Conservation (phyloP, 2,888 invertebrate genomes). For the Crocallis elinguaria region DNA sequence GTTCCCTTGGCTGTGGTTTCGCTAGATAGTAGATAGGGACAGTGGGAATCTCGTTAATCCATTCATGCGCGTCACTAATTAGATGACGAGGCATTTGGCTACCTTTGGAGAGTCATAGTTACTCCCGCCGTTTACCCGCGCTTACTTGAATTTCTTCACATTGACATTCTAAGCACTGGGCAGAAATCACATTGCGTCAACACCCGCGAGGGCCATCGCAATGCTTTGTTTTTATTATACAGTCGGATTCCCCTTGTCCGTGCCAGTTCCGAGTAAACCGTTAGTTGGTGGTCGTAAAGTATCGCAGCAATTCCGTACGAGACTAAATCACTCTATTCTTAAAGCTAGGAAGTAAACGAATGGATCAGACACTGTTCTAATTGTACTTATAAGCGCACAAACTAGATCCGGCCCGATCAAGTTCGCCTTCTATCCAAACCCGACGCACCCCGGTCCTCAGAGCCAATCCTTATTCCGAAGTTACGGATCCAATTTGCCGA, state of each 20-base stretch:
- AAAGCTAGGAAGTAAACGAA: conserved; percentile 34
- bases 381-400: too few species aligned
- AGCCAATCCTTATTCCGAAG: too few species aligned
- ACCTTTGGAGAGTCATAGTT: too few species aligned
- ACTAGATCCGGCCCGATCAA: conserved; percentile 26
- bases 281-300: conserved; percentile 62
- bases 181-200: conserved; percentile 89
- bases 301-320: conserved; percentile 44
- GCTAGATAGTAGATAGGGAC: too few species aligned
- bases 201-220: conserved; percentile 86
- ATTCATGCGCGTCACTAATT: too few species aligned
- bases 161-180: conserved; percentile 87
- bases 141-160: too few species aligned
- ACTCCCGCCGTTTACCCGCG: too few species aligned
- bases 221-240: conserved; percentile 89
- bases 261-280: conserved; percentile 85
- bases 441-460: conserved; percentile 87
- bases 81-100: too few species aligned
- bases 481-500: too few species aligned
- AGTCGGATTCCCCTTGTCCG: too few species aligned
- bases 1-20: too few species aligned
- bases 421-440: conserved; percentile 75
- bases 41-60: too few species aligned
- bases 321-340: conserved; percentile 52
- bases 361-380: background rate